These are phyloP conservation scores for Atta cephalotes DNA, from an alignment of 1,140 invertebrate species.

Conservation along the genomic window DNA sequence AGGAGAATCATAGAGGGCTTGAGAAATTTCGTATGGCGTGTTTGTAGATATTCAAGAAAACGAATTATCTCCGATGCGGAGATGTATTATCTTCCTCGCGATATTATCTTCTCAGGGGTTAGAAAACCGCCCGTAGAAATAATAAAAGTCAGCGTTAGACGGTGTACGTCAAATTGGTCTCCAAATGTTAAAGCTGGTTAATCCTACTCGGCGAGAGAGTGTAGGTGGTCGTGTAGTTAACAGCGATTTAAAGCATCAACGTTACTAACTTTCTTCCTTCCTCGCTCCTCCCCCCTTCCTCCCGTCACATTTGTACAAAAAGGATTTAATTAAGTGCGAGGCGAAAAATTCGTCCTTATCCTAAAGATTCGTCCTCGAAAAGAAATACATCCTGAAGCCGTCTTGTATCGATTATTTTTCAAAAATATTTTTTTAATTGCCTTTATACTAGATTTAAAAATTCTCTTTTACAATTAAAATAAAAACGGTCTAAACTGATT, in stretches of 20 bases:
- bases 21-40: background rate
- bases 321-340: constrained; percentile 66
- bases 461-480: too few species aligned
- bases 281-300: background rate
- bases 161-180: background rate
- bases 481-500: too few species aligned
- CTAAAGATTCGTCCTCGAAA: background rate
- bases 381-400: too few species aligned
- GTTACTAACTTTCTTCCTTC: background rate
- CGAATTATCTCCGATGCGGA: background rate
- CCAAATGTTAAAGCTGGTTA: constrained; percentile 52
- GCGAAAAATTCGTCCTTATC: constrained; percentile 5
- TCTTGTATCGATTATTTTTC: too few species aligned
- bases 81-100: background rate
- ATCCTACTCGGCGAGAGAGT: constrained; percentile 11
- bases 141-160: constrained; percentile 10
- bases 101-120: background rate
- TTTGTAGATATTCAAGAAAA: background rate
- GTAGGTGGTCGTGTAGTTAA: constrained; percentile 28
- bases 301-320: constrained; percentile 11
- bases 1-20: background rate
- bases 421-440: too few species aligned
- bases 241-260: constrained; percentile 51
- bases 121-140: background rate
- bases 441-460: too few species aligned